Percentiles rank a stretch among this genome's conserved stretches.
Conservation (phyloP, 2,797 vertebrate genomes). For the Argentina silus region DNA sequence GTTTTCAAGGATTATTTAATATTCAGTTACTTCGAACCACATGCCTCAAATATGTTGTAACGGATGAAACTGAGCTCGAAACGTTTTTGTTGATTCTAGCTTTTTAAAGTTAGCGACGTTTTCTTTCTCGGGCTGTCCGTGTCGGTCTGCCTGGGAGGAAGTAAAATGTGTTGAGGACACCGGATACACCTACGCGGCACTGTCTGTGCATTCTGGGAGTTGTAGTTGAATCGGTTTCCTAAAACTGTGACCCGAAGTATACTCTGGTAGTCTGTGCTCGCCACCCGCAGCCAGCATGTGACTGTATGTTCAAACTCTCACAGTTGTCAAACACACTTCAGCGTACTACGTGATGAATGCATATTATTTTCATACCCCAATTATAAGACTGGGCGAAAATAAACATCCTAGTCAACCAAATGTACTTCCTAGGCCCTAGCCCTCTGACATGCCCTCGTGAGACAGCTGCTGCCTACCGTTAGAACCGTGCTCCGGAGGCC, state of each 20-base stretch:
- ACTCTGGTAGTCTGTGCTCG: too few relatives aligned
- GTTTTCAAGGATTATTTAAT: conserved; percentile 43
- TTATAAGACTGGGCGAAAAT: too few relatives aligned
- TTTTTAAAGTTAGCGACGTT: conserved; percentile 64
- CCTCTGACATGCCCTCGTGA: too few relatives aligned
- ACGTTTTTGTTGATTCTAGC: conserved; percentile 3
- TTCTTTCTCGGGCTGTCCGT: conserved; percentile 71
- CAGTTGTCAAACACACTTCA: too few relatives aligned
- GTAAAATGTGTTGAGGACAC: conserved; percentile 76
- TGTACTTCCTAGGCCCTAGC: too few relatives aligned
- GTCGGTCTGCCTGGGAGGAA: conserved; percentile 75
- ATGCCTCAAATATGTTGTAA: conserved; percentile 37
- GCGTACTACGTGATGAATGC: too few relatives aligned
- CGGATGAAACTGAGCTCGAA: conserved; percentile 11
- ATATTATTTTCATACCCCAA: too few relatives aligned
- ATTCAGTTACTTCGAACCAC: conserved; percentile 34
- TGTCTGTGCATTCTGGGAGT: conserved; percentile 50
- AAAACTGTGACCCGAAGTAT: neutral
- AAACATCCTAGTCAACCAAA: too few relatives aligned
- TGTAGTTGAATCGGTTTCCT: conserved; percentile 51
- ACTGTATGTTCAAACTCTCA: too few relatives aligned
- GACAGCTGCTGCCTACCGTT: too few relatives aligned
- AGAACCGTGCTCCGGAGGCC: too few relatives aligned
- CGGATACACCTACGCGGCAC: conserved; percentile 73
- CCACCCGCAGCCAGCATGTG: too few relatives aligned